Evolutionary conservation across 2,113 vertebrate genomes (phyloP), one percentile per base, ranked within the genome.

Genomic region (Cervus canadensis): DNA sequence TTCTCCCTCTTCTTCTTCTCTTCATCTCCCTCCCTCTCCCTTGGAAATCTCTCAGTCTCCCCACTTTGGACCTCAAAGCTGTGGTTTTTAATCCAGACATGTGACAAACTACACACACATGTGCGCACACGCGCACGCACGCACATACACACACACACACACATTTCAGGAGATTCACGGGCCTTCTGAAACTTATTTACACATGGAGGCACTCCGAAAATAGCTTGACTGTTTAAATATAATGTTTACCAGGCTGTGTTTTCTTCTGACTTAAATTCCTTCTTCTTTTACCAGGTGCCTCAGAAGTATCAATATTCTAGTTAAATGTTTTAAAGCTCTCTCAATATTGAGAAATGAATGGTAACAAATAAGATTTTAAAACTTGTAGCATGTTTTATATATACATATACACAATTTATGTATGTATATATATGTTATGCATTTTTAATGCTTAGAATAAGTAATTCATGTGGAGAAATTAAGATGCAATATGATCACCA

Each of bases 1-100:
- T 87, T 16, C 11, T 40, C 7, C 1, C 36, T 40, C 8, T 1
- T 8, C 8, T 1, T 8, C 13, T 36, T 28, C 12, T 15, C 11
- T 45, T 56, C 28, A 5, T 57, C 16, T 30, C 45, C 30, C 2
- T 7, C 8, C 8, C 7, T 19, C 36, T 40, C 17, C 5, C 67
- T 9, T 16, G 7, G 7, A 26, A 81, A 81, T 19, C 30, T 23
- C 9, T 33, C 8, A 26, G 12, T 2, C 5, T 30, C 8, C 16
- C 56, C 28, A 40, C 81, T 13, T 95, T 67, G 26, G 23, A 67
- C 36, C 56, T 43, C 52, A 91, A 74, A 94, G 33, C 64, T 33
- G 48, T 82, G 74, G 2, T 71, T 59, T 28, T 45, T 83, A 19
- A 62, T 62, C 28, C 25, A 87, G 43, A 36, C 26, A n/a, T 5